phyloP scores from a whole-genome alignment of 2,113 vertebrate species.

The Megaceryle torquata region DNA sequence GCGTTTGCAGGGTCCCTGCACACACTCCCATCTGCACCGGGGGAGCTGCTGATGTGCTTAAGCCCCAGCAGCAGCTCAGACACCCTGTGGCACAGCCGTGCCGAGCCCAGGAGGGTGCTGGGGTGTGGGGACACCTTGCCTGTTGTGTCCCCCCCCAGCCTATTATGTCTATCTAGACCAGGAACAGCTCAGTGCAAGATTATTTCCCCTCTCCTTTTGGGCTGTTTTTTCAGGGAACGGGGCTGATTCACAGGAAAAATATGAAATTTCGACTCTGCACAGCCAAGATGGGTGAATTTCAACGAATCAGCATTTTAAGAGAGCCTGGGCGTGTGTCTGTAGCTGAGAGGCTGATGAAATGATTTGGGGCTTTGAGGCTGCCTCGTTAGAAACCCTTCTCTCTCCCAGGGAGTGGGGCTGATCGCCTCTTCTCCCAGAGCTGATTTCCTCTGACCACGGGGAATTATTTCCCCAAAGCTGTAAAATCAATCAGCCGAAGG shows the following conservation, averaged over 20 bases:
- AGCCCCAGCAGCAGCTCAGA: neutral
- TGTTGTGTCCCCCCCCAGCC: neutral
- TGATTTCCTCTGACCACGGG: neutral
- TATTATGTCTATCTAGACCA: neutral
- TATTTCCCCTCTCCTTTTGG: slow-evolving; percentile 46
- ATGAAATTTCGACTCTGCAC: slow-evolving; percentile 47
- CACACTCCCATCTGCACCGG: neutral
- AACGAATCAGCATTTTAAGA: slow-evolving; percentile 69
- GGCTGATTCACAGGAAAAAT: slow-evolving; percentile 67
- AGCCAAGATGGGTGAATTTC: slow-evolving; percentile 62
- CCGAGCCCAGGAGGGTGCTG: neutral
- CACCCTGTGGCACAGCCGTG: rapidly evolving
- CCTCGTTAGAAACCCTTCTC: neutral
- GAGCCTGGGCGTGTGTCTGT: slow-evolving; percentile 61
- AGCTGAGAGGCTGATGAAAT: slow-evolving; percentile 66
- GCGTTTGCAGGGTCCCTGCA: neutral
- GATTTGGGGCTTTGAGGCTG: slow-evolving; percentile 59
- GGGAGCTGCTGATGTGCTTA: neutral
- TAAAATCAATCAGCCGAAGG: neutral
- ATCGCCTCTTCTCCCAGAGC: neutral
- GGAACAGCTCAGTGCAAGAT: slow-evolving; percentile 11
- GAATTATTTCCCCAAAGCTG: neutral
- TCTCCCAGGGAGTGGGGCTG: neutral
- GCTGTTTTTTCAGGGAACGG: slow-evolving; percentile 47
- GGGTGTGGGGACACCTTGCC: neutral